These are phyloP conservation scores for Lottia scabra DNA, from an alignment of 2,888 invertebrate species.

Conservation along the genomic window DNA sequence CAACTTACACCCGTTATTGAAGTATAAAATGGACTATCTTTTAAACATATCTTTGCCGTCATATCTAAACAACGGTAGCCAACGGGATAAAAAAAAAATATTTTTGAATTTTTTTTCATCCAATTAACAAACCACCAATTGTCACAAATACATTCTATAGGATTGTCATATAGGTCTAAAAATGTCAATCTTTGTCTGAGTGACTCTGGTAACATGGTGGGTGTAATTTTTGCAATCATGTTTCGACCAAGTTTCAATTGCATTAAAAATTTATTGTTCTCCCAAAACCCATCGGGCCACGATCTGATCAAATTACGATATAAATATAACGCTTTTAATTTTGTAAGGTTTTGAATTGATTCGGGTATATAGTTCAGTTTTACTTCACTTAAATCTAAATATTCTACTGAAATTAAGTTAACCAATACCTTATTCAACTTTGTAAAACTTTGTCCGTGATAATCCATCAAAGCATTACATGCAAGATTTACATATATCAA, in stretches of 20 bases:
- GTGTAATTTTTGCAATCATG: background rate
- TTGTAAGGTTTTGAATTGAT: background rate
- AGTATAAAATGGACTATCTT: background rate
- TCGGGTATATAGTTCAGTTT: background rate
- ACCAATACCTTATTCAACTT: too few relatives aligned
- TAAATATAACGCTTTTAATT: background rate
- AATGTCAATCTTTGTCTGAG: slow-evolving; percentile 47
- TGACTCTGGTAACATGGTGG: background rate
- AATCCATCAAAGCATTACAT: background rate
- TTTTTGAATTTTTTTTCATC: slow-evolving; percentile 7
- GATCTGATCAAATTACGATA: background rate
- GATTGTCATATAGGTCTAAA: slow-evolving; percentile 74
- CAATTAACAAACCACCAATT: slow-evolving; percentile 48
- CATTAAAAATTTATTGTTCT: background rate
- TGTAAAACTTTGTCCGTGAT: too few relatives aligned
- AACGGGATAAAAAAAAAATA: slow-evolving; percentile 4
- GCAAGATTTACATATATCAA: background rate
- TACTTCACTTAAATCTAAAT: background rate
- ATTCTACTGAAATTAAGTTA: too few relatives aligned
- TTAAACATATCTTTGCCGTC: background rate
- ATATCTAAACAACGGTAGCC: slow-evolving; percentile 2
- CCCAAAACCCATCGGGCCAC: background rate
- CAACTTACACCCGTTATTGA: background rate
- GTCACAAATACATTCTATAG: slow-evolving; percentile 75
- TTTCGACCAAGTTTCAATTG: background rate